Evolutionary conservation across 1,140 invertebrate species (phyloP).

Genomic region (Drosophila guanche): DNA sequence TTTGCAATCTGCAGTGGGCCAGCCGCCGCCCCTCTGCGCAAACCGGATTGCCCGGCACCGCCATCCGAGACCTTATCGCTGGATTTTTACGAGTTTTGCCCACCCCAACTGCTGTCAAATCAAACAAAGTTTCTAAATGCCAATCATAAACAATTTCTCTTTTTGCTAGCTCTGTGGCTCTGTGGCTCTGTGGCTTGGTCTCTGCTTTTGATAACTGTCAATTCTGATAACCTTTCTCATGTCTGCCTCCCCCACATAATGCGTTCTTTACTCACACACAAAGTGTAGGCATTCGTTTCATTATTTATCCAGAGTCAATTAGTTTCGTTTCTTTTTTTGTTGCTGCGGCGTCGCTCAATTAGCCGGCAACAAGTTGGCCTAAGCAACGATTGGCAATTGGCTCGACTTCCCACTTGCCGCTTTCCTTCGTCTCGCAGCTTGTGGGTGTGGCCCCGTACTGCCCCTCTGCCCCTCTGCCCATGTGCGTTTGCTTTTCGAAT

Average conservation of each 20-base stretch:
- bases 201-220: conserved; percentile 44
- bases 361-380: conserved; percentile 73
- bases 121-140: conserved; percentile 77
- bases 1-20: conserved; percentile 68
- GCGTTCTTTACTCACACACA: conserved; percentile 31
- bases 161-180: conserved; percentile 51
- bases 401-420: conserved; percentile 57
- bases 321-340: conserved; percentile 54
- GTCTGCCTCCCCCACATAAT: conserved; percentile 26
- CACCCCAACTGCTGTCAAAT: conserved; percentile 58
- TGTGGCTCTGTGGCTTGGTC: conserved; percentile 33
- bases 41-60: conserved; percentile 58
- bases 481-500: conserved; percentile 69
- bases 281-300: conserved; percentile 37
- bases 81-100: conserved; percentile 31
- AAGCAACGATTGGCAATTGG: conserved; percentile 34
- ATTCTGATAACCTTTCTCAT: conserved; percentile 23
- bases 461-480: background rate
- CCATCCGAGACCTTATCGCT: conserved; percentile 29
- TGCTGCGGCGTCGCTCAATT: conserved; percentile 59
- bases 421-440: conserved; percentile 7
- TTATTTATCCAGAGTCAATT: conserved; percentile 62
- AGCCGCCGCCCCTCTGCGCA: conserved; percentile 9
- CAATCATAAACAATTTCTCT: conserved; percentile 79
- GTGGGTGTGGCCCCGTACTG: conserved; percentile 27